phyloP scores from a whole-genome alignment of 2,888 invertebrate genomes.

The Meiosimyza platycephala region DNA sequence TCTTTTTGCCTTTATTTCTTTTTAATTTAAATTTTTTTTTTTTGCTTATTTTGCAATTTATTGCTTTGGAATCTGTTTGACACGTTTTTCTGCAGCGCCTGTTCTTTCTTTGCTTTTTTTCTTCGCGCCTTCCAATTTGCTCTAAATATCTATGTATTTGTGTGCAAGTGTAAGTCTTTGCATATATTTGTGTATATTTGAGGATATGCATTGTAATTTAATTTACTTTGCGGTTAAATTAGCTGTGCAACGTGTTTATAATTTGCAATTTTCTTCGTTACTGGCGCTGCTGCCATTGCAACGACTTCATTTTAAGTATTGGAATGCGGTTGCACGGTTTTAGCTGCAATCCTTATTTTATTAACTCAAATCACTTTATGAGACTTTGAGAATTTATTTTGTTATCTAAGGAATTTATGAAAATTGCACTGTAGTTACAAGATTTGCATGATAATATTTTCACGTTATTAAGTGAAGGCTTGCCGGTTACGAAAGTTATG shows the following conservation, averaged over 20 bases:
- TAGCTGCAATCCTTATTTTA: too few species aligned
- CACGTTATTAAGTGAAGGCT: too few species aligned
- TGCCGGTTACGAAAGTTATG: too few species aligned
- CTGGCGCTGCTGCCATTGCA: too few species aligned
- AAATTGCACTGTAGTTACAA: too few species aligned
- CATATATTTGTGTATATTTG: neutral
- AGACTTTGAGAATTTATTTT: too few species aligned
- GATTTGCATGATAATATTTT: too few species aligned
- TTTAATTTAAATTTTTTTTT: neutral
- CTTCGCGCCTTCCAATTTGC: neutral
- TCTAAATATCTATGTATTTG: neutral
- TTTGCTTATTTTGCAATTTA: neutral
- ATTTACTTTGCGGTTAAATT: conserved; percentile 32
- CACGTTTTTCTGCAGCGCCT: neutral
- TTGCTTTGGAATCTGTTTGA: conserved; percentile 1
- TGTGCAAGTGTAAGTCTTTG: neutral
- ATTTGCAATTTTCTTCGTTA: conserved; percentile 8
- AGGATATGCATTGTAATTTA: conserved; percentile 31
- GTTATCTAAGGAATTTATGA: too few species aligned
- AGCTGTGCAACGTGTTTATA: conserved; percentile 27
- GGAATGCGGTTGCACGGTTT: too few species aligned
- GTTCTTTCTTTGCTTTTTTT: neutral
- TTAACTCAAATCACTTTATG: too few species aligned
- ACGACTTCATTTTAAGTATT: too few species aligned
- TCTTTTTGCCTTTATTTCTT: neutral